Evolutionary conservation across 2,888 invertebrate genomes (phyloP).

Genomic region (Agapetus fuscipes): DNA sequence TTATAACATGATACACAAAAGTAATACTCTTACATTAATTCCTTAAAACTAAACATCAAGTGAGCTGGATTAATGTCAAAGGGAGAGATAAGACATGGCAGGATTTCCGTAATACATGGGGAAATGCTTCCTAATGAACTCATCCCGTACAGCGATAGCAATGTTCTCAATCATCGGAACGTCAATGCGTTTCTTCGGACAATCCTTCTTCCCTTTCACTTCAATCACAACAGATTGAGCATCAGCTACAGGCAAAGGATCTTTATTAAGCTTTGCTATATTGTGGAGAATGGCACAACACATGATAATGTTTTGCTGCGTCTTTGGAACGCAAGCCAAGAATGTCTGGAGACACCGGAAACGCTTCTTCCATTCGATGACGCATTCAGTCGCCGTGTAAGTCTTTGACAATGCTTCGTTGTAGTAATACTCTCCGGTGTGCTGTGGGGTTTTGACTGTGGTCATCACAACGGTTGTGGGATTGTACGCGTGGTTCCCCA

Average conservation of each 20-base stretch:
- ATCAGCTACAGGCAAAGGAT: slow-evolving; percentile 17
- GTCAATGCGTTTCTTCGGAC: slow-evolving; percentile 14
- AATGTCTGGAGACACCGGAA: slow-evolving; percentile 22
- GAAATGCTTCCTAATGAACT: slow-evolving; percentile 22
- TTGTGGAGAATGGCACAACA: slow-evolving; percentile 23
- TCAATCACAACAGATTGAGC: slow-evolving; percentile 16
- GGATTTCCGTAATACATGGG: slow-evolving; percentile 16
- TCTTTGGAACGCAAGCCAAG: slow-evolving; percentile 21
- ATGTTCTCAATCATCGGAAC: slow-evolving; percentile 14
- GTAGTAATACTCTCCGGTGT: slow-evolving; percentile 19
- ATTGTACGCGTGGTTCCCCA: slow-evolving; percentile 20
- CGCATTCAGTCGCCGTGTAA: slow-evolving; percentile 16
- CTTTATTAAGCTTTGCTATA: slow-evolving; percentile 21
- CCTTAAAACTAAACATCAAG: too few relatives aligned
- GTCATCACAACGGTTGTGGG: slow-evolving; percentile 20
- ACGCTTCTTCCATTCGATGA: slow-evolving; percentile 21
- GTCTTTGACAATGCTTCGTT: slow-evolving; percentile 21
- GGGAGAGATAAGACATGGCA: slow-evolving; percentile 15
- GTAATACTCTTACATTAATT: too few relatives aligned
- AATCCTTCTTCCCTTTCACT: slow-evolving; percentile 20
- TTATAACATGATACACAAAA: too few relatives aligned
- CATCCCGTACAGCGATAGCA: slow-evolving; percentile 17
- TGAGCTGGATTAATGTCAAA: too few relatives aligned
- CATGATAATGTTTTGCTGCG: slow-evolving; percentile 22
- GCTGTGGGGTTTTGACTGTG: slow-evolving; percentile 16